phyloP scores from a whole-genome alignment of 2,113 vertebrate genomes.

The Rafetus swinhoei region DNA sequence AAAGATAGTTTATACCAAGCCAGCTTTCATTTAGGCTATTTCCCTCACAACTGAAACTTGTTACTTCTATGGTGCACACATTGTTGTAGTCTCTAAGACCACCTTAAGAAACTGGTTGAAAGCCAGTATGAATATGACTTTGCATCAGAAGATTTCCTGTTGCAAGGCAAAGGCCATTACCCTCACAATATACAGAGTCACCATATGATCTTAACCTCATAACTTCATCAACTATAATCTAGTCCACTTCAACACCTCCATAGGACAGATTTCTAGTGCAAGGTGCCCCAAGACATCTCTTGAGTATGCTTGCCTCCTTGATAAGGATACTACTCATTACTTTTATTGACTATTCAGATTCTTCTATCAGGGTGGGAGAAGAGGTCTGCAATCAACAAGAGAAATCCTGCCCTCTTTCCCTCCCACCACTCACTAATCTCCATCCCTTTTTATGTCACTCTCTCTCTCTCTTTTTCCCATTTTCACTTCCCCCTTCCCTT shows the following conservation, averaged over 20 bases:
- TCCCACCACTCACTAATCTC: background rate
- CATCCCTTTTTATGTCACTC: background rate
- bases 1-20: background rate
- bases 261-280: background rate
- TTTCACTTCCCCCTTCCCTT: background rate
- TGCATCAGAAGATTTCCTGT: background rate
- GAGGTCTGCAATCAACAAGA: background rate
- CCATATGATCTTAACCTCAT: background rate
- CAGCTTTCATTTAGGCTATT: background rate
- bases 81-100: background rate
- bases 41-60: background rate
- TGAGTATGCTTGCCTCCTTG: background rate
- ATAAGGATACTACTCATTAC: background rate
- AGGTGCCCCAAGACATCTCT: background rate
- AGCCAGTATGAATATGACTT: background rate
- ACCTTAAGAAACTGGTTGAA: background rate
- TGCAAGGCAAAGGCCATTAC: background rate
- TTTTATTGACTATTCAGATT: background rate
- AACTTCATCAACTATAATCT: background rate
- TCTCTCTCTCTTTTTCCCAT: background rate
- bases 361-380: background rate
- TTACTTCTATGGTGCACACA: background rate
- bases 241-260: background rate
- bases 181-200: background rate
- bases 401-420: background rate